Conservation (phyloP, 2,888 invertebrate species). For the Apoda limacodes region DNA sequence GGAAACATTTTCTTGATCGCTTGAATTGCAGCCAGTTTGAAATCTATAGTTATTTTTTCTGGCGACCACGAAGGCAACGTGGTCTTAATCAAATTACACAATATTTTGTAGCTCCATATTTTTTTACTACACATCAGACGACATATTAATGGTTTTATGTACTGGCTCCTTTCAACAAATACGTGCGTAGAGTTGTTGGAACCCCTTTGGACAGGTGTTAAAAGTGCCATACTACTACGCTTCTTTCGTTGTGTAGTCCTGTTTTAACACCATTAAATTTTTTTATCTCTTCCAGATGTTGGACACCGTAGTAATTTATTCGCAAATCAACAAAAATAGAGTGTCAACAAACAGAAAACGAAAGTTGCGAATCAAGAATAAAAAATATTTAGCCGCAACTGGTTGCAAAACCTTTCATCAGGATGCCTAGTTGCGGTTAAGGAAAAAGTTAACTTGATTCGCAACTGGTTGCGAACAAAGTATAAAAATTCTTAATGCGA, state of each 20-base stretch:
- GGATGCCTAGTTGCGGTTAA: too few species aligned
- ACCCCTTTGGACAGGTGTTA: conserved; percentile 3
- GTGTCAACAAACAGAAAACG: too few species aligned
- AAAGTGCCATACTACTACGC: conserved; percentile 3
- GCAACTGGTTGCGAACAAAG: too few species aligned
- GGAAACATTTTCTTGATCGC: conserved; percentile 3
- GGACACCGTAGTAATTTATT: conserved; percentile 1
- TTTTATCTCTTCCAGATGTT: conserved; percentile 3
- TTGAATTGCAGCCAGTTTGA: conserved; percentile 4
- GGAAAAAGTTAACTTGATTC: too few species aligned
- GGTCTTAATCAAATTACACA: conserved; percentile 2
- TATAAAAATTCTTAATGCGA: too few species aligned
- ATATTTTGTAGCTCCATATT: conserved; percentile 2
- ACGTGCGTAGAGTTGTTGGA: conserved; percentile 4
- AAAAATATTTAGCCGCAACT: too few species aligned
- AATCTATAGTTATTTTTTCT: conserved; percentile 3
- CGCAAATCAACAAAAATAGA: too few species aligned
- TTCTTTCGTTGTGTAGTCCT: conserved; percentile 2
- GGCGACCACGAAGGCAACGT: conserved; percentile 4
- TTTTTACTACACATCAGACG: conserved; percentile 5
- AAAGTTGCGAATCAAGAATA: too few species aligned
- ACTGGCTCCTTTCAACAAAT: conserved; percentile 2
- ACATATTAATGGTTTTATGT: conserved; percentile 5
- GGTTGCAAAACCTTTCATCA: too few species aligned
- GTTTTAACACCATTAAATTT: conserved; percentile 5